Conservation (phyloP, 2,113 vertebrate species). For the Picathartes gymnocephalus region DNA sequence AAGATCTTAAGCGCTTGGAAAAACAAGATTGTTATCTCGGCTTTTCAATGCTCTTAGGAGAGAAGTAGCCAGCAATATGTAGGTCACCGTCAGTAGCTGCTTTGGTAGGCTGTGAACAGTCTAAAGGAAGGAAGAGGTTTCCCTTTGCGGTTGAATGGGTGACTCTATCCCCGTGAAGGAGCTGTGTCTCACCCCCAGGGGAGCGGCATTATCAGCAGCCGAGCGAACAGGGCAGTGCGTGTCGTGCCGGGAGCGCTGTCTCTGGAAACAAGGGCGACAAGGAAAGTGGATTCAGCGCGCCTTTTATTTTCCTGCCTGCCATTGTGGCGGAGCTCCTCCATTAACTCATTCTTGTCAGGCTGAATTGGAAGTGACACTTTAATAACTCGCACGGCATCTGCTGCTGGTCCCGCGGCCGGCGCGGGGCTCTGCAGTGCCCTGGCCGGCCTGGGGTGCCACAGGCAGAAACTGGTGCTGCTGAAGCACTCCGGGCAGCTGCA, state of each 20-base stretch:
- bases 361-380: constrained; percentile 29
- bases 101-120: constrained; percentile 47
- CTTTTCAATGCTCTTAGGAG: constrained; percentile 43
- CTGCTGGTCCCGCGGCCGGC: background rate
- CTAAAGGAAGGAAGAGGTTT: constrained; percentile 57
- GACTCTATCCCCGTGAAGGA: constrained; percentile 40
- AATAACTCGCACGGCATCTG: constrained; percentile 5
- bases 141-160: constrained; percentile 54
- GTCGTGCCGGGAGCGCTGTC: constrained; percentile 21
- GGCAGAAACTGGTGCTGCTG: no score
- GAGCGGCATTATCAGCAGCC: constrained; percentile 39
- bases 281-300: background rate
- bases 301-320: constrained; percentile 41
- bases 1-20: constrained; percentile 29
- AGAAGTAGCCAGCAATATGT: constrained; percentile 62
- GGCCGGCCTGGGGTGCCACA: no score
- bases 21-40: constrained; percentile 48
- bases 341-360: constrained; percentile 41
- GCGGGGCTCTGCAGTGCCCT: background rate
- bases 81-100: constrained; percentile 54
- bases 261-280: constrained; percentile 37
- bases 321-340: constrained; percentile 3
- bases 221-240: constrained; percentile 50
- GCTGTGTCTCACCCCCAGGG: constrained; percentile 2
- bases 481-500: no score